These are phyloP conservation scores for Zapornia atra DNA, from an alignment of 2,113 vertebrate species.

Conservation along the genomic window DNA sequence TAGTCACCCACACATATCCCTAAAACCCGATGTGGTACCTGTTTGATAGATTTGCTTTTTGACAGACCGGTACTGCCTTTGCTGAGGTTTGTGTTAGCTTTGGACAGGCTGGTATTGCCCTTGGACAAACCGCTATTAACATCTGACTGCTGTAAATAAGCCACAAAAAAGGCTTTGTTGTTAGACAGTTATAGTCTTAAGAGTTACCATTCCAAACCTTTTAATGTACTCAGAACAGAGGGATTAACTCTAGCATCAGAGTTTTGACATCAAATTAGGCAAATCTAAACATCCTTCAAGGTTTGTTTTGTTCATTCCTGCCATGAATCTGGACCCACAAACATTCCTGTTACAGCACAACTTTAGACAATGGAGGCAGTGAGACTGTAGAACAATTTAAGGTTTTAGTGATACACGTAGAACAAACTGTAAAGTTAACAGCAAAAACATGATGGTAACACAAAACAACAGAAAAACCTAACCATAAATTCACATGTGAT, in stretches of 20 bases:
- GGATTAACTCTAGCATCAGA: neutral
- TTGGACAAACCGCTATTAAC: constrained; percentile 73
- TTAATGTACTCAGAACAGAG: neutral
- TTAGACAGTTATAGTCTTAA: neutral
- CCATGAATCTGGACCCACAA: neutral
- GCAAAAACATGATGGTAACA: neutral
- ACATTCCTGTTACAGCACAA: neutral
- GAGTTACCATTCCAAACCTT: neutral
- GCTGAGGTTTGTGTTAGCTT: constrained; percentile 74
- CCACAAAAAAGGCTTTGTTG: constrained; percentile 63
- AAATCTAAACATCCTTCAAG: neutral
- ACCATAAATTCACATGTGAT: neutral
- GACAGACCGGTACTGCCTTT: constrained; percentile 70
- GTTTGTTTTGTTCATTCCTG: neutral
- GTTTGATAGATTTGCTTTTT: constrained; percentile 79
- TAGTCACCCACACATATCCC: constrained; percentile 22
- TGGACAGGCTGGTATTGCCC: constrained; percentile 58
- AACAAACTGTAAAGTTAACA: neutral
- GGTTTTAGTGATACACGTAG: neutral
- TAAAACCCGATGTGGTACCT: constrained; percentile 64
- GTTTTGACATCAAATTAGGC: accelerated
- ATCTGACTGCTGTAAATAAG: constrained; percentile 75
- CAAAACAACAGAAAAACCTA: neutral
- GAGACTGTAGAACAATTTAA: neutral
- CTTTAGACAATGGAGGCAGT: neutral